phyloP scores from a whole-genome alignment of 2,888 invertebrate species.

The Dione juno region DNA sequence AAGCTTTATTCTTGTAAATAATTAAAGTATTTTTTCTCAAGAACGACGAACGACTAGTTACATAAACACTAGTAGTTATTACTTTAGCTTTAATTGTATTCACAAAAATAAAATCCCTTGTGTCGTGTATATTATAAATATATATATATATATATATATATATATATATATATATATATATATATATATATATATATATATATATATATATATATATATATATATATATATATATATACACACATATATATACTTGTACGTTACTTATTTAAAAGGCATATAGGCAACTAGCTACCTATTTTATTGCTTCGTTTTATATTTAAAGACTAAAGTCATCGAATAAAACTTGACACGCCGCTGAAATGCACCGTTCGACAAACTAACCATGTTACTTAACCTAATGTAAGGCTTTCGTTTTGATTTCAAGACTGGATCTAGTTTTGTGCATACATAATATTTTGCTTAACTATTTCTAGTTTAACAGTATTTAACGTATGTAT shows the following conservation, averaged over 20 bases:
- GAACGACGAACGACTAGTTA: no score
- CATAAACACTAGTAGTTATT: no score
- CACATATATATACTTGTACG: neutral
- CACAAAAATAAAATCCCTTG: neutral
- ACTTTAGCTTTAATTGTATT: neutral
- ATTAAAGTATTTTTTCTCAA: no score
- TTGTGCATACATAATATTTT: conserved; percentile 10
- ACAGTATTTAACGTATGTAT: neutral
- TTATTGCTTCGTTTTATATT: conserved; percentile 3
- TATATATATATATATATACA: neutral
- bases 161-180: no score
- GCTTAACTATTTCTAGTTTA: neutral
- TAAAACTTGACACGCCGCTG: conserved; percentile 15
- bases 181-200: conserved; percentile 2
- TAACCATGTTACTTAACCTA: conserved; percentile 6
- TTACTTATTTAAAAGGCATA: conserved; percentile 2
- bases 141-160: neutral
- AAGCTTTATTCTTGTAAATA: no score
- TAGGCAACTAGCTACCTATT: neutral
- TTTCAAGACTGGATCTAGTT: neutral
- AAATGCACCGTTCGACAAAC: conserved; percentile 3
- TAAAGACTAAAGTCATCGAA: conserved; percentile 18
- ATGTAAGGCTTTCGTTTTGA: conserved; percentile 12
- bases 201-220: neutral
- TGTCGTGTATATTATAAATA: neutral